These are phyloP conservation scores for Ahaetulla prasina DNA, from an alignment of 2,113 vertebrate species.

Conservation along the genomic window DNA sequence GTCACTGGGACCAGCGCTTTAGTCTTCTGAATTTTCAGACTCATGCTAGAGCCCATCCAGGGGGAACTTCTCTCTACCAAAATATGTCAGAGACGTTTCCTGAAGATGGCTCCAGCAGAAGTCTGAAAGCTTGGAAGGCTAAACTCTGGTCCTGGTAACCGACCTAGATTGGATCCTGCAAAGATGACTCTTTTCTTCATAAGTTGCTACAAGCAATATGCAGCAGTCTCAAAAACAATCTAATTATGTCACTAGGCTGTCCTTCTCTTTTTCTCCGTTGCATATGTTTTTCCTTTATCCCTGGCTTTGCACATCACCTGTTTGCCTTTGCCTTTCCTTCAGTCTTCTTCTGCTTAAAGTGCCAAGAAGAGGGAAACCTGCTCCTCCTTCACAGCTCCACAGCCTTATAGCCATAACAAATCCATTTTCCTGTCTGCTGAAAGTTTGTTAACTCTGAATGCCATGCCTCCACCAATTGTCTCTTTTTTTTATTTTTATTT, in stretches of 20 bases:
- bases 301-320: background rate
- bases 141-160: too few relatives aligned
- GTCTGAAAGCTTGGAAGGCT: too few relatives aligned
- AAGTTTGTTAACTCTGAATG: background rate
- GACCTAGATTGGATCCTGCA: background rate
- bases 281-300: background rate
- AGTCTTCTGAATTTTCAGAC: too few relatives aligned
- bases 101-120: too few relatives aligned
- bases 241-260: background rate
- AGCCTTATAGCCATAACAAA: background rate
- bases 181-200: background rate
- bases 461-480: background rate
- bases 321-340: background rate
- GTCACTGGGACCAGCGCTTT: too few relatives aligned
- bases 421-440: background rate
- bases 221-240: background rate
- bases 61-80: too few relatives aligned
- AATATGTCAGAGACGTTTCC: too few relatives aligned
- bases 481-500: too few relatives aligned
- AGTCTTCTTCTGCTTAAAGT: background rate
- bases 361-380: background rate
- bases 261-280: background rate
- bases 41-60: too few relatives aligned
- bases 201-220: background rate
- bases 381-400: background rate